phyloP scores from a whole-genome alignment of 30 jellyfish, hydroid and myxozoan genomes.

The Hydractinia echinata region DNA sequence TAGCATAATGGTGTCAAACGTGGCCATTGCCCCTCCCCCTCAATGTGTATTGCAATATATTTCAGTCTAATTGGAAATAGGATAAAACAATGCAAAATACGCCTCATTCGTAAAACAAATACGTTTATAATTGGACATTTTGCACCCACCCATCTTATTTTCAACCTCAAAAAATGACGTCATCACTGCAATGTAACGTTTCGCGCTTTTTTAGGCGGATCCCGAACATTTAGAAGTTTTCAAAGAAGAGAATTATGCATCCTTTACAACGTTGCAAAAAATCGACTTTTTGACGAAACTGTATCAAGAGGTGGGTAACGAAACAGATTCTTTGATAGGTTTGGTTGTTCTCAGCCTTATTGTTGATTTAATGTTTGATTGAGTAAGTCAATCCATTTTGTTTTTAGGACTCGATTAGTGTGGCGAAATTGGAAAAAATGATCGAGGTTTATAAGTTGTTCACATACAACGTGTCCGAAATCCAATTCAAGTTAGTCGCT shows the following conservation, averaged over 20 bases:
- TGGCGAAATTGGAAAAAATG: slow-evolving; percentile 41
- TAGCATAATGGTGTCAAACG: no score
- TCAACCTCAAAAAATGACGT: no score
- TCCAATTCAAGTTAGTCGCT: slow-evolving; percentile 48
- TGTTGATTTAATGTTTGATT: not conserved
- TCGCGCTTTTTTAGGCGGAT: not conserved
- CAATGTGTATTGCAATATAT: no score
- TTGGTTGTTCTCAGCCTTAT: no score
- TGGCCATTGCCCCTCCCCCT: no score
- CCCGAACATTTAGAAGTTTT: not conserved
- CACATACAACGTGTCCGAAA: slow-evolving; percentile 50
- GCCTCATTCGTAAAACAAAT: no score
- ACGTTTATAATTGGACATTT: no score
- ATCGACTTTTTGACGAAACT: slow-evolving; percentile 30
- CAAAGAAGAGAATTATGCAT: slow-evolving; percentile 9
- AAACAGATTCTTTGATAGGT: not conserved
- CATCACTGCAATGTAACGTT: no score
- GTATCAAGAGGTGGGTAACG: slow-evolving; percentile 4
- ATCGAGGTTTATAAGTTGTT: slow-evolving; percentile 43
- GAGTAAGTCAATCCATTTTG: not conserved
- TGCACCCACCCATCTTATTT: no score
- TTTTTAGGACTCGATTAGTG: slow-evolving; percentile 4
- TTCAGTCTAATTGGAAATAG: no score
- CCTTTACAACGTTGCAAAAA: slow-evolving; percentile 16
- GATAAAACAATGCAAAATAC: no score